phyloP scores from a whole-genome alignment of 2,797 vertebrate genomes.

The Tiaroga cobitis region DNA sequence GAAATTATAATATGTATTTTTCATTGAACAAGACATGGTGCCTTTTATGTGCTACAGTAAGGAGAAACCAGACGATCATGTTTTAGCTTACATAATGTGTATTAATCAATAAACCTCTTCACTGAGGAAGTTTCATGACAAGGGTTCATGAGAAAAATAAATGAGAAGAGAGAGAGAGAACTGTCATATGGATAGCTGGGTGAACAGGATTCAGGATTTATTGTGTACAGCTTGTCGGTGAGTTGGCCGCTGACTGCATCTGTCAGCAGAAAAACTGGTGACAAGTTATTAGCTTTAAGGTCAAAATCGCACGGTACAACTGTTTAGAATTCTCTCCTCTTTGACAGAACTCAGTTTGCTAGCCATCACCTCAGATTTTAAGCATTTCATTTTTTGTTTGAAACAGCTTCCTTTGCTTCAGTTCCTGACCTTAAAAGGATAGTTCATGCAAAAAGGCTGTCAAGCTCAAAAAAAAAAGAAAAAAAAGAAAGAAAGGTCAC shows the following conservation, averaged over 20 bases:
- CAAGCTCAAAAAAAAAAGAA: background rate
- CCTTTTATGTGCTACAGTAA: background rate
- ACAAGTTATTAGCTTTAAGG: conserved; percentile 38
- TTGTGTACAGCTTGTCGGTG: background rate
- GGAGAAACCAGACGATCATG: background rate
- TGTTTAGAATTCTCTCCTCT: conserved; percentile 2
- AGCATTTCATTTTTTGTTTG: background rate
- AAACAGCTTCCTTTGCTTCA: background rate
- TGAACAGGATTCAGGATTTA: conserved; percentile 14
- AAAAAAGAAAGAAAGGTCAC: background rate
- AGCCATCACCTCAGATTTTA: background rate
- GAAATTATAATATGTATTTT: background rate
- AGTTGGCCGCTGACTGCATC: conserved; percentile 18
- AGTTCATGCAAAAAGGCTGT: background rate
- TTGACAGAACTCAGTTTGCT: background rate
- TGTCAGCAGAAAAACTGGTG: conserved; percentile 33
- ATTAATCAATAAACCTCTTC: background rate
- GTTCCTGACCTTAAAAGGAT: background rate
- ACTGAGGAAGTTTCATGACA: background rate
- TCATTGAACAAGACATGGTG: background rate
- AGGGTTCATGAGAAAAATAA: background rate
- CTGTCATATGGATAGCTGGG: background rate
- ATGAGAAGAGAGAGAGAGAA: background rate
- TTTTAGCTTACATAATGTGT: background rate
- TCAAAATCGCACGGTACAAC: conserved; percentile 10